These are phyloP conservation scores for Clarias fuscus DNA, from an alignment of 2,797 vertebrate species.

Conservation along the genomic window DNA sequence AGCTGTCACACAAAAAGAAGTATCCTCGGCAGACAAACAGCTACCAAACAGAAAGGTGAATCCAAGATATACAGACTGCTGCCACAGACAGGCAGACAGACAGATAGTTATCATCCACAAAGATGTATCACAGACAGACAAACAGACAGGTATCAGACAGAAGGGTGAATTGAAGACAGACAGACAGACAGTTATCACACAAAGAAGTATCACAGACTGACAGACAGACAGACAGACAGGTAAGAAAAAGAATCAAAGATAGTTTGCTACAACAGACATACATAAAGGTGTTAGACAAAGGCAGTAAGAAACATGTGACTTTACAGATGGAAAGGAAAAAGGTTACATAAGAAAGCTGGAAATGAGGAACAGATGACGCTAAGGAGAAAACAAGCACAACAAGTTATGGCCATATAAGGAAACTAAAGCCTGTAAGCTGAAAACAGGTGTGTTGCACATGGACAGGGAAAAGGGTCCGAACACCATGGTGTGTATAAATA, in stretches of 20 bases:
- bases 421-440: not conserved
- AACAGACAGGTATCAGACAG: not conserved
- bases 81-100: not conserved
- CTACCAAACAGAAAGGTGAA: no score
- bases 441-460: not conserved
- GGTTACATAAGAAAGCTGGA: not conserved
- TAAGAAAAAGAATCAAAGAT: not conserved
- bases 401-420: not conserved
- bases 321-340: not conserved
- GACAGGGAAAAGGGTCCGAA: not conserved
- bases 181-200: not conserved
- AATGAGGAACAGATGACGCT: not conserved
- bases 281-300: not conserved
- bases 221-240: not conserved
- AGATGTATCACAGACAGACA: not conserved
- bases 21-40: not conserved
- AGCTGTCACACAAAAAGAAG: no score
- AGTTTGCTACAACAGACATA: not conserved
- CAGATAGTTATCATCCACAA: not conserved
- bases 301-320: not conserved
- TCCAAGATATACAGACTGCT: not conserved
- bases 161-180: not conserved
- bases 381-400: not conserved
- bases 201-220: not conserved
- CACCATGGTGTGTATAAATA: not conserved